These are phyloP conservation scores for Caiman crocodilus DNA, from an alignment of 2,797 vertebrate genomes.

Conservation along the genomic window DNA sequence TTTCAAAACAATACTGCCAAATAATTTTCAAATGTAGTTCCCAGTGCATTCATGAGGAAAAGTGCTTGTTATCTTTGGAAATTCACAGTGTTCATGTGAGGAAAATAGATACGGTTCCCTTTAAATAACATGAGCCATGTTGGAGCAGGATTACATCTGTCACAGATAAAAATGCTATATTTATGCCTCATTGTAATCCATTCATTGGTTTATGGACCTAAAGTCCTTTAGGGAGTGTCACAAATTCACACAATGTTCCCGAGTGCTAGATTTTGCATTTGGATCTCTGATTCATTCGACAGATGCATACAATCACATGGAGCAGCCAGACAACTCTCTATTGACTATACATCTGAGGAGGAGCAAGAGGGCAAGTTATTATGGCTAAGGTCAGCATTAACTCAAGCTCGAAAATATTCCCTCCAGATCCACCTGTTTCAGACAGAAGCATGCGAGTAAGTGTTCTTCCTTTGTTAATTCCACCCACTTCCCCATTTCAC, in stretches of 20 bases:
- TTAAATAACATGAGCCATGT: constrained; percentile 27
- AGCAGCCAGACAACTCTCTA: constrained; percentile 45
- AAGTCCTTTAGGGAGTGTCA: constrained; percentile 35
- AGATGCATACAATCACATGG: constrained; percentile 28
- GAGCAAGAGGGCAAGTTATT: constrained; percentile 39
- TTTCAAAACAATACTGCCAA: background rate
- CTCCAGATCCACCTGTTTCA: constrained; percentile 67
- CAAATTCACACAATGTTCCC: background rate
- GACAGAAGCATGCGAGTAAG: constrained; percentile 6
- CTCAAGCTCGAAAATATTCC: constrained; percentile 56
- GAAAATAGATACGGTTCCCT: constrained; percentile 17
- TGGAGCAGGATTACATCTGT: constrained; percentile 48
- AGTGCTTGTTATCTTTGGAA: background rate
- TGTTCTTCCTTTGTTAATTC: background rate
- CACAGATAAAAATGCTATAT: constrained; percentile 65
- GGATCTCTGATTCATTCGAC: constrained; percentile 38
- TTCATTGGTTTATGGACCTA: constrained; percentile 59
- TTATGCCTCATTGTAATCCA: constrained; percentile 67
- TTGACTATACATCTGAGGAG: constrained; percentile 37
- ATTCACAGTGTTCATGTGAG: constrained; percentile 25
- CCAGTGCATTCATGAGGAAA: background rate
- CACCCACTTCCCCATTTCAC: constrained; percentile 24
- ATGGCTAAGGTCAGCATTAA: constrained; percentile 55
- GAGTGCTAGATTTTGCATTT: constrained; percentile 20
- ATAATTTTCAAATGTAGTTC: background rate